Percentiles rank a stretch among this genome's conserved stretches.
Conservation (phyloP, 2,888 invertebrate genomes). For the Meghimatium bilineatum region DNA sequence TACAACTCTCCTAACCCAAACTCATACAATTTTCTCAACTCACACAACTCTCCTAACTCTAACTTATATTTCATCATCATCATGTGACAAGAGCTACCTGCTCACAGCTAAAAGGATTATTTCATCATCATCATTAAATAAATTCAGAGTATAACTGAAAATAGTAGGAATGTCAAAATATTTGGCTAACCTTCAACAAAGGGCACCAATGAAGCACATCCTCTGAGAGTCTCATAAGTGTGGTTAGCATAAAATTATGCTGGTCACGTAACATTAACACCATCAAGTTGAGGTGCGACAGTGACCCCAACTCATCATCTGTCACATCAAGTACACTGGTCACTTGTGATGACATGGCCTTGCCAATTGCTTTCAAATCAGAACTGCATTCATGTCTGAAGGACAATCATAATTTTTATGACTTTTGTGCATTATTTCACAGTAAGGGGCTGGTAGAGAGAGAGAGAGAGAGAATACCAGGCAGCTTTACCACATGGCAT, state of each 20-base stretch:
- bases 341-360: slow-evolving; percentile 59
- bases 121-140: too few relatives aligned
- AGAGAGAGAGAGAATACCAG: too few relatives aligned
- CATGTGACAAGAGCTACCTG: too few relatives aligned
- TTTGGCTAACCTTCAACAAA: slow-evolving; percentile 55
- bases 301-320: slow-evolving; percentile 63
- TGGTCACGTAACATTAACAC: slow-evolving; percentile 65
- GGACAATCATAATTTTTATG: neutral
- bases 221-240: slow-evolving; percentile 66
- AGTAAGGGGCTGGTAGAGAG: too few relatives aligned
- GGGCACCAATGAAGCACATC: slow-evolving; percentile 64
- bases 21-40: neutral
- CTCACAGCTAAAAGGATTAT: too few relatives aligned
- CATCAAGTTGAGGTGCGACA: slow-evolving; percentile 63
- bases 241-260: slow-evolving; percentile 63
- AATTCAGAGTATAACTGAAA: too few relatives aligned
- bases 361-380: slow-evolving; percentile 63
- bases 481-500: too few relatives aligned
- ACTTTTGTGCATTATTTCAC: neutral
- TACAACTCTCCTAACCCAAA: neutral
- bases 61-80: too few relatives aligned
- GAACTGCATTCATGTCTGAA: slow-evolving; percentile 65
- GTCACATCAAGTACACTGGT: slow-evolving; percentile 59
- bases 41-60: too few relatives aligned
- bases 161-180: neutral